Evolutionary conservation across 2,113 vertebrate genomes (phyloP).

Genomic region (Opisthocomus hoazin): DNA sequence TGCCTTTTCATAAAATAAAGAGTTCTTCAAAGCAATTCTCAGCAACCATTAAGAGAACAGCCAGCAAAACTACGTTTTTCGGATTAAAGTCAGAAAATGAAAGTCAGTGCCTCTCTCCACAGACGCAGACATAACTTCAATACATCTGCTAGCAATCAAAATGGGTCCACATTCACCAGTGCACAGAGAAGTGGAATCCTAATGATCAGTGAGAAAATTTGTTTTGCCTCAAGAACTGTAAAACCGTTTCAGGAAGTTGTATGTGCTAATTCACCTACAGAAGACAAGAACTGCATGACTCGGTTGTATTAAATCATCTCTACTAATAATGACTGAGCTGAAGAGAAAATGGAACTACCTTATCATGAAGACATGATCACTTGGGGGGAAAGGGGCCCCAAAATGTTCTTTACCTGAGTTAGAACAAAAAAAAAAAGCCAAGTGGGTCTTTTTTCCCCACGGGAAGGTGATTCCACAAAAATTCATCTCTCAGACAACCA

Average conservation of each 20-base stretch:
- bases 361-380: not conserved
- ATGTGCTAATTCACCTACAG: not conserved
- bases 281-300: not conserved
- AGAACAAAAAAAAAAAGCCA: not conserved
- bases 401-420: not conserved
- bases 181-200: not conserved
- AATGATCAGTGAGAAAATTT: not conserved
- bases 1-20: not conserved
- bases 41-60: constrained; percentile 11
- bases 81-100: not conserved
- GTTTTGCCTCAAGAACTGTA: not conserved
- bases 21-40: constrained; percentile 7
- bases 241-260: not conserved
- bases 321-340: not conserved
- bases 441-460: not conserved
- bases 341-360: not conserved
- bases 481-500: not conserved
- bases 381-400: not conserved
- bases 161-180: not conserved
- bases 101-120: not conserved
- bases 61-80: not conserved
- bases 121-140: not conserved
- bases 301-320: not conserved
- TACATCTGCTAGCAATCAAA: not conserved
- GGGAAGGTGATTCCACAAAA: not conserved